phyloP scores from a whole-genome alignment of 2,888 invertebrate genomes.

The Myopa tessellatipennis region DNA sequence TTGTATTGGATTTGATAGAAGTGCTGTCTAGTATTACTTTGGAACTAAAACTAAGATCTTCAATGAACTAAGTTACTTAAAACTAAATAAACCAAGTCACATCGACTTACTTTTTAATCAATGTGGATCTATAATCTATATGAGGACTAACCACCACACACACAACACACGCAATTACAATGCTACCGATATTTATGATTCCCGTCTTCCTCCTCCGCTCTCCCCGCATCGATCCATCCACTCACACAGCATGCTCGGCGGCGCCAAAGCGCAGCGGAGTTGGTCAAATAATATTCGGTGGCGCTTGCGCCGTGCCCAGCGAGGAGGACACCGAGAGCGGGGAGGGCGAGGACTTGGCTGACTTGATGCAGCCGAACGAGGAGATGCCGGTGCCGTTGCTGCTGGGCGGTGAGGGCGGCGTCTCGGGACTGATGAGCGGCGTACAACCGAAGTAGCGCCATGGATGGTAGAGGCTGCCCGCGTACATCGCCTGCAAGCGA shows the following conservation, averaged over 20 bases:
- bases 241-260: conserved; percentile 63
- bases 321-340: conserved; percentile 48
- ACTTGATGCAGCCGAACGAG: conserved; percentile 65
- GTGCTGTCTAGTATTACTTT: no score
- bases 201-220: no score
- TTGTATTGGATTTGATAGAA: no score
- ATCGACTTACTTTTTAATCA: no score
- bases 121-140: no score
- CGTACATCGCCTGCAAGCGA: conserved; percentile 68
- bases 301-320: conserved; percentile 53
- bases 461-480: conserved; percentile 66
- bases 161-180: no score
- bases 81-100: no score
- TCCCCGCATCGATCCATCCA: background rate
- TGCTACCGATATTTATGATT: no score
- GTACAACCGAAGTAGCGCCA: conserved; percentile 66
- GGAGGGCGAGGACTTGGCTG: conserved; percentile 65
- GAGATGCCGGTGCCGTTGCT: conserved; percentile 63
- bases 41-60: no score
- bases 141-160: no score
- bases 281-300: conserved; percentile 68
- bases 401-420: conserved; percentile 67
- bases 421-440: conserved; percentile 65
- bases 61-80: no score
- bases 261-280: conserved; percentile 68